Base-by-base conservation (phyloP, 2,888 invertebrate species). In the Caenorhabditis drosophilae region DNA sequence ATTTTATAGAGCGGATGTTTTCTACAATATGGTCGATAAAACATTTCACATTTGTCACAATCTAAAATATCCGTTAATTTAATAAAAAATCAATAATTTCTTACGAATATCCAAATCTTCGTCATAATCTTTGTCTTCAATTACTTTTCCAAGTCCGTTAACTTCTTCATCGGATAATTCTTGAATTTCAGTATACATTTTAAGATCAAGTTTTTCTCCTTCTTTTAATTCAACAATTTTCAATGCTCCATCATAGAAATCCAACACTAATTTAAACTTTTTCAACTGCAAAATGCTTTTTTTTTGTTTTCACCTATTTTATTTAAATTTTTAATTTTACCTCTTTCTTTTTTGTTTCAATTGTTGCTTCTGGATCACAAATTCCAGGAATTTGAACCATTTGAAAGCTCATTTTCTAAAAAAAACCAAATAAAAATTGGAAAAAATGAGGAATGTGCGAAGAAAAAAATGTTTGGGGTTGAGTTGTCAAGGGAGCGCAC, bases 1-100 rank as follows among this genome's bases (percentile, higher is more conserved):
- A 71, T 67, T 36, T 53, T 57, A 48, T 62, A 75, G 12, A 77
- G 52, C 4, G 77, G 77, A 48, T 77, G 77, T 12, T 63, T 41
- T 3, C 48, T 52, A 44, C 77, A 77, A 20, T 53, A 69, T 12
- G 61, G 68, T 1, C 60, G 57, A 47, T 66, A 75, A 48, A 67
- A 73, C 18, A 38, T 47, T 31, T 70, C 60, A 48, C 73, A 73
- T 22, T 25, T 38, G 35, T 73, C 73, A 36, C 73, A 73, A 44
- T 70, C 73, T 73, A 60, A 4, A 63, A 38, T 20, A 18, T 56
- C 15, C 12, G 4, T 9, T 23, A 16, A 36, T 35, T 49, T 49
- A 23, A 9, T 27, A 20, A 53, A 46, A 46, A 53, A 25, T 44
- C 18, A 31, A 16, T 34, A 11, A 44, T 15, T 4, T 25, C 59